Evolutionary conservation across 2,888 invertebrate species (phyloP).

Genomic region (Geophilus truncorum): DNA sequence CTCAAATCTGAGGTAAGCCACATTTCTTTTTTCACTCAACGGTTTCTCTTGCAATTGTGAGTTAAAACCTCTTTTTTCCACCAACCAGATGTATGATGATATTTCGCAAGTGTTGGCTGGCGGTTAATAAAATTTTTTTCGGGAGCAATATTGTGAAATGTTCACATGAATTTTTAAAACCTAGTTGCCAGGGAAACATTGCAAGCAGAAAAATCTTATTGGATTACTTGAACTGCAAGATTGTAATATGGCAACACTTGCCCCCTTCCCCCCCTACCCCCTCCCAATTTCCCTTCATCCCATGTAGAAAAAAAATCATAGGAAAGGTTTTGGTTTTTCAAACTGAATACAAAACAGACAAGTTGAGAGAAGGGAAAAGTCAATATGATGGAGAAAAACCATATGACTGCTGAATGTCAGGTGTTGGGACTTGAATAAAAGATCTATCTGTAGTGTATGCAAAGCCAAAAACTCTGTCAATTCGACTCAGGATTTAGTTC

Average conservation of each 20-base stretch:
- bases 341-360: neutral
- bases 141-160: neutral
- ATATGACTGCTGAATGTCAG: slow-evolving; percentile 5
- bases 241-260: neutral
- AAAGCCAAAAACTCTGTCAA: neutral
- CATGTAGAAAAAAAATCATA: neutral
- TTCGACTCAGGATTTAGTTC: neutral
- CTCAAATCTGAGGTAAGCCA: no score
- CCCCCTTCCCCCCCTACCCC: neutral
- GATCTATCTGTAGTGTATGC: neutral
- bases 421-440: neutral
- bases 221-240: slow-evolving; percentile 4
- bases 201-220: slow-evolving; percentile 7
- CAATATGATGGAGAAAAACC: neutral
- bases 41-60: no score
- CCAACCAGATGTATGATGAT: neutral
- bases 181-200: neutral
- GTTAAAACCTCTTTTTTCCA: no score
- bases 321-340: neutral
- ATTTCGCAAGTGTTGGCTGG: neutral
- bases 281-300: neutral
- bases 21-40: no score
- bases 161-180: neutral
- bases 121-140: neutral
- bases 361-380: neutral